Base-by-base conservation (phyloP, 2,797 vertebrate genomes). In the Poecilia wingei region DNA sequence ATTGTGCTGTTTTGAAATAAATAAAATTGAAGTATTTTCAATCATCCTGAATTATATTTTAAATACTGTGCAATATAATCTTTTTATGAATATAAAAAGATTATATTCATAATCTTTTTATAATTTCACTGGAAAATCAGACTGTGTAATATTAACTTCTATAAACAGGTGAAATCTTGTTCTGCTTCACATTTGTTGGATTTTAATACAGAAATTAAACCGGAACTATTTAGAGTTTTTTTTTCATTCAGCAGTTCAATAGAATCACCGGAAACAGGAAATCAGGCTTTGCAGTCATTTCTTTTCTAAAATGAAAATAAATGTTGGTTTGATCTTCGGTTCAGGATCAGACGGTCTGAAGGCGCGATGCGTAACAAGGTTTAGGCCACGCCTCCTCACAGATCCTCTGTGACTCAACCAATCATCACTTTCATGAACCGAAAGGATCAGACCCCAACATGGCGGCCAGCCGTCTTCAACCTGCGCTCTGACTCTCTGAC, bases 311-410 rank as follows among this genome's bases (percentile, higher is more conserved):
- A 31, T 31, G 31, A 31, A 31, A 31, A 31, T 31, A 31, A 1
- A 31, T 2, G 18, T 18, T 0, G 1, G 1, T 9, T 53, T 4
- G 4, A 6, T 0, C 1, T 43, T 7, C 66, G 76, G 76, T 72
- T 74, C 82, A 74, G 78, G 82, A 16, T 94, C 93, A 94, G 93
- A 94, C 0, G 39, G 89, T 55, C 72, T 94, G 81, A 91, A 66
- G 91, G 92, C 83, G 85, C 87, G 4, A 0, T 0, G 70, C 91
- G 92, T 93, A 94, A 93, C 93, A 93, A 92, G 89, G 0, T 0
- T 0, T 0, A 6, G 0, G 83, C 75, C 28, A 1, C 88, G 81
- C 53, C 93, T 88, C 81, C 0, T 87, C 93, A 94, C 91, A 28
- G 73, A 94, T 0, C 0, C 0, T 0, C 84, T 75, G 89, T 93